A percentile compares a stretch with the other conserved stretches of the same genome.
phyloP scores from a whole-genome alignment of 1,140 invertebrate species.

The Caenorhabditis latens region DNA sequence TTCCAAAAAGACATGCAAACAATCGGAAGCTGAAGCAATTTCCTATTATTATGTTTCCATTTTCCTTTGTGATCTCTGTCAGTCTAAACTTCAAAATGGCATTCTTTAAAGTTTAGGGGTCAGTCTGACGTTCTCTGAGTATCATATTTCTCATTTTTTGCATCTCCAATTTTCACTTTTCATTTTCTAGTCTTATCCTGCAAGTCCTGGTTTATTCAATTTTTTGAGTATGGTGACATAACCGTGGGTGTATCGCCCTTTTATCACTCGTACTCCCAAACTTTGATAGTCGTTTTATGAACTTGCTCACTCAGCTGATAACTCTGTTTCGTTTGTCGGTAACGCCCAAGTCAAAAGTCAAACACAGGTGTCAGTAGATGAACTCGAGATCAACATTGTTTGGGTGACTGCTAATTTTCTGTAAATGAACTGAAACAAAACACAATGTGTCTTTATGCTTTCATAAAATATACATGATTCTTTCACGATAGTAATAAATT shows the following conservation, averaged over 20 bases:
- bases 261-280: not conserved
- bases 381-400: not conserved
- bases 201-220: not conserved
- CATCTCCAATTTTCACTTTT: not conserved
- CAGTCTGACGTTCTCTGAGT: not conserved
- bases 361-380: not conserved
- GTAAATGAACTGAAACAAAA: too few species aligned
- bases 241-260: slow-evolving; percentile 18
- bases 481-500: too few species aligned
- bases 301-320: slow-evolving; percentile 33
- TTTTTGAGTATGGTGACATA: not conserved
- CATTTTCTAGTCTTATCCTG: not conserved
- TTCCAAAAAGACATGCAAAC: not conserved
- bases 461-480: too few species aligned
- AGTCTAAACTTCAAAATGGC: not conserved
- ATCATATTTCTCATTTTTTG: not conserved
- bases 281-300: not conserved
- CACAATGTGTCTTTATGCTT: too few species aligned
- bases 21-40: too few species aligned
- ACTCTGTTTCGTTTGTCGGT: not conserved
- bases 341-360: not conserved
- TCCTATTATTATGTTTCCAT: too few species aligned
- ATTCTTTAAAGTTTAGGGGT: not conserved
- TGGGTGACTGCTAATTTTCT: not conserved
- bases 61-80: not conserved